phyloP scores from a whole-genome alignment of 2,797 vertebrate genomes.

The Phrynocephalus guinanensis region DNA sequence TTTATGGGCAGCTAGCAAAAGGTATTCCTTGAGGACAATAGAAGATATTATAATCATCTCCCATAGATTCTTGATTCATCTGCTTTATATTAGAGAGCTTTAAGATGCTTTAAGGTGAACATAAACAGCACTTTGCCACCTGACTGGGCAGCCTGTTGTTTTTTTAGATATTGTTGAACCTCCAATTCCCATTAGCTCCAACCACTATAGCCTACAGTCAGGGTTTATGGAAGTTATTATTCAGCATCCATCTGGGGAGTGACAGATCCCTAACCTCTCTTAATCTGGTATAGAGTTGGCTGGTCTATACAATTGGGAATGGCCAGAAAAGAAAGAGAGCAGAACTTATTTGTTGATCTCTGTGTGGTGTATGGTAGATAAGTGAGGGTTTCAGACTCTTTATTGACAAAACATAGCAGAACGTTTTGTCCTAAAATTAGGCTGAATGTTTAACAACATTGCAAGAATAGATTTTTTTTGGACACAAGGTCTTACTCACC shows the following conservation, averaged over 20 bases:
- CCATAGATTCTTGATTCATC: not conserved
- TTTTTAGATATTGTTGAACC: not conserved
- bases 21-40: not conserved
- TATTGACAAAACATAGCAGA: not conserved
- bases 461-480: not conserved
- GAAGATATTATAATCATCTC: not conserved
- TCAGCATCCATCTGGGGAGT: not conserved
- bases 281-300: not conserved
- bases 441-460: not conserved
- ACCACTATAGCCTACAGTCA: not conserved
- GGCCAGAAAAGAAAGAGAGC: not conserved
- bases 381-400: not conserved
- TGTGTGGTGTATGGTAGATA: not conserved
- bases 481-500: not conserved
- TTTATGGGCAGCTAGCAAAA: not conserved
- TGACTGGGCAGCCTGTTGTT: not conserved
- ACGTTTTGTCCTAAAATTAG: not conserved
- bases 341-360: not conserved
- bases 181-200: not conserved
- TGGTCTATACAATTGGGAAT: constrained; percentile 21
- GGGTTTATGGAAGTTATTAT: not conserved
- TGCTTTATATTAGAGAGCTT: not conserved
- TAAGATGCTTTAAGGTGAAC: not conserved
- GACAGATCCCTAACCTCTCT: no score
- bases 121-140: no score